These are phyloP conservation scores for Salvator merianae DNA, from an alignment of 2,113 vertebrate species.

Conservation along the genomic window DNA sequence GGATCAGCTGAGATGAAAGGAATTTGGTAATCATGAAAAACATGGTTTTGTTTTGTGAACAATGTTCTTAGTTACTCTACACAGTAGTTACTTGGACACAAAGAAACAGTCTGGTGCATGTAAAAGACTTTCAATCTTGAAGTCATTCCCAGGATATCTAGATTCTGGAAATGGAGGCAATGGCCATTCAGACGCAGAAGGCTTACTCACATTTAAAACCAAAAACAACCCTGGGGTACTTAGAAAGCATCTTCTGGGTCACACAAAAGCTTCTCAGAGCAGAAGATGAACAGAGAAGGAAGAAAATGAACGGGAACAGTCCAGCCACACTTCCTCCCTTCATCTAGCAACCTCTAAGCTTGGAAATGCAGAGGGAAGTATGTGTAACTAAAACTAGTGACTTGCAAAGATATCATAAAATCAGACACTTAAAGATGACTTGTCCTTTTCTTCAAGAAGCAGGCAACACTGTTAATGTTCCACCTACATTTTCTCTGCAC, in stretches of 20 bases:
- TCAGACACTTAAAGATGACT: too few relatives aligned
- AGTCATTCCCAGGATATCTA: not conserved
- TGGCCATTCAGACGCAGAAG: not conserved
- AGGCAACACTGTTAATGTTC: too few relatives aligned
- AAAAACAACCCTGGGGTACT: too few relatives aligned
- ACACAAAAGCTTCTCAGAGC: not conserved
- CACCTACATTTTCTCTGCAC: too few relatives aligned
- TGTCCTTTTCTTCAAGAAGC: too few relatives aligned
- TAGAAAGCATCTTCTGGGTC: not conserved
- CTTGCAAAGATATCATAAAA: too few relatives aligned
- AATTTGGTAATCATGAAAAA: not conserved
- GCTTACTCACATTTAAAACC: not conserved
- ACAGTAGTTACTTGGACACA: not conserved
- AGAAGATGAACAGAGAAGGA: too few relatives aligned
- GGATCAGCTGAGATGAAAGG: slow-evolving; percentile 9
- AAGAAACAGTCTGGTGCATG: not conserved
- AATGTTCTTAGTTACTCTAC: not conserved
- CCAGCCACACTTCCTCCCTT: too few relatives aligned
- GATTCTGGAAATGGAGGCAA: not conserved
- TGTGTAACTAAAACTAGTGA: too few relatives aligned
- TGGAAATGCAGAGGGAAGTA: not conserved
- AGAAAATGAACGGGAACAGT: too few relatives aligned
- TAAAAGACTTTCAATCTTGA: not conserved
- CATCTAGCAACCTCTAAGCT: not conserved
- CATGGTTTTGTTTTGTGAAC: not conserved